Base-by-base conservation (phyloP, 2,888 invertebrate genomes). In the Tetheella fluctuosa region DNA sequence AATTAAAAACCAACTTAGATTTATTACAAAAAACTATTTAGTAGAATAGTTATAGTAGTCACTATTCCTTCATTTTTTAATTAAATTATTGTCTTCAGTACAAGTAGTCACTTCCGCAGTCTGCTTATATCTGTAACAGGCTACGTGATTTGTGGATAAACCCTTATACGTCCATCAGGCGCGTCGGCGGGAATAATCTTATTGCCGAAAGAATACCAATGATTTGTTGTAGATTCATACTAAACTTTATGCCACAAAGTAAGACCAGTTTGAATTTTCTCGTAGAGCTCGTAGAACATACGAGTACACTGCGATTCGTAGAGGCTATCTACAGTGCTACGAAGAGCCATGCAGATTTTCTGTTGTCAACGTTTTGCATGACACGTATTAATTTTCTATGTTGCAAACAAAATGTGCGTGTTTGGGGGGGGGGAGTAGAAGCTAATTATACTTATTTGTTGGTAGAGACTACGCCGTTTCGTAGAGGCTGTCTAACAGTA, bases 141-240 rank as follows among this genome's bases (percentile, higher is more conserved):
- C 20, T 48, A 48, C 48, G 20, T 48, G 48, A 48, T 48, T 48
- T 48, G 7, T 8, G 48, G 48, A 48, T 48, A 48, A 48, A 10
- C 48, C 48, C 48, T 48, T 48, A 34, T 34, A 34, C 20, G 42
- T 48, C 55, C 48, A 54, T 17, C 58, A 55, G 59, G 52, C 53
- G 59, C 53, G 59, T 55, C 58, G 59, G 25, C 58, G 60, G 56
- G 64, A 64, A 64, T 64, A 60, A 65, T 63, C 59, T 66, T 64
- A 69, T 71, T 68, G 61, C 65, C 54, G 54, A 52, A 64, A 63
- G 67, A 68, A 69, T 66, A 64, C 65, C 64, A 67, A 68, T 65
- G 57, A 58, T 48, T 48, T 20, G 48, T 48, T 48, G 20, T 48
- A 20, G 20, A 48, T 48, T 42, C 17, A 6, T 17, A 15, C 48